These are phyloP conservation scores for Pogonocichla stellata DNA, from an alignment of 2,113 vertebrate species.

Conservation along the genomic window DNA sequence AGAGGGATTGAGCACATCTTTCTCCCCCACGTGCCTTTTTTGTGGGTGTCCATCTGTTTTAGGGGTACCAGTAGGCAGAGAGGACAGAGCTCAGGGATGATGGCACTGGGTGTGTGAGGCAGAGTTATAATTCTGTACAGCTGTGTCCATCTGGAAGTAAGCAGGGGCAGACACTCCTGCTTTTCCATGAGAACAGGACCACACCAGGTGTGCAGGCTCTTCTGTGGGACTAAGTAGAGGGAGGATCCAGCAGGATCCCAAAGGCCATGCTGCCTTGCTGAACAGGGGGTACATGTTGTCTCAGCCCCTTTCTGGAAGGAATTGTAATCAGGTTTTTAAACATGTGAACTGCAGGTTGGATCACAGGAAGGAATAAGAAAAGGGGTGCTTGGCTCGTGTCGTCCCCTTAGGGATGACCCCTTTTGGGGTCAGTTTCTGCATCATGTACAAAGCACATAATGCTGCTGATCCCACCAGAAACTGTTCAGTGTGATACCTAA, in stretches of 20 bases:
- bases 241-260: not conserved
- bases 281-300: not conserved
- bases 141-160: not conserved
- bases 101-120: not conserved
- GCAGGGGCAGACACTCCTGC: not conserved
- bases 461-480: not conserved
- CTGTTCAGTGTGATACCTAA: not conserved
- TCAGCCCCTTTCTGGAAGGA: not conserved
- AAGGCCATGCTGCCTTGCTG: not conserved
- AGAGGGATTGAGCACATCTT: not conserved
- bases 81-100: not conserved
- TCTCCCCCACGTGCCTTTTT: rapidly evolving
- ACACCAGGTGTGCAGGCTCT: not conserved
- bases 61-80: not conserved
- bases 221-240: not conserved
- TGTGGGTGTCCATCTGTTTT: not conserved
- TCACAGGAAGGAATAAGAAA: not conserved
- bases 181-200: not conserved
- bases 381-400: not conserved
- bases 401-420: not conserved
- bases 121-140: rapidly evolving
- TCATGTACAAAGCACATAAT: not conserved
- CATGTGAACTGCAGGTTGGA: not conserved
- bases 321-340: not conserved
- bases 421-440: not conserved